Base-by-base conservation (phyloP, 2,113 vertebrate genomes). In the Phylloscopus trochilus region DNA sequence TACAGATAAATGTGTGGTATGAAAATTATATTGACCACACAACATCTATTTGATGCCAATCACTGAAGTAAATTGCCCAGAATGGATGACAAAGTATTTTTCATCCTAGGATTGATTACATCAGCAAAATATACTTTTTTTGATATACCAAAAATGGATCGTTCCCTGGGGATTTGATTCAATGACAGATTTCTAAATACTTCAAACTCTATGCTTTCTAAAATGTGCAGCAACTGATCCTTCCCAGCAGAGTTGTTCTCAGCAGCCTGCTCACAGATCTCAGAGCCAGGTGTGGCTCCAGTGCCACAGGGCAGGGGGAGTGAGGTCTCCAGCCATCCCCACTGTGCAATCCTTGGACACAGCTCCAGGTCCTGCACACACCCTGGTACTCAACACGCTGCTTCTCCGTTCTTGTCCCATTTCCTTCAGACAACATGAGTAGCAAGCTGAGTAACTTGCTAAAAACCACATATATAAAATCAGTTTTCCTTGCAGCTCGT, bases 21-120 rank as follows among this genome's bases (percentile, higher is more conserved):
- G 23, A 53, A 63, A 88, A 91, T 88, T 43, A 58, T n/a, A 70
- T 27, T 89, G 46, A 79, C 26, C 55, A 64, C 6, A 23, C 12
- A 66, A 27, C 13, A 77, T 46, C 37, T 79, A 49, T 67, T 87
- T 4, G 3, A 49, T 11, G 11, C 11, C 68, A 63, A n/a, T 47
- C 28, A 47, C 51, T 78, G 18, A 86, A 75, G 22, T 30, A 90
- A 94, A 95, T 63, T 83, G 27, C 33, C 58, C 77, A 23, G 66
- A 93, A 87, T 67, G 24, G 76, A 90, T 64, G 31, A 79, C 18
- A 37, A 94, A 58, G 47, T 83, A 83, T 66, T 85, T 90, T 64
- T 76, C 81, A 41, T 63, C 15, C 70, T 43, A 24, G 35, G 39
- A 67, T 44, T 79, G 33, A 58, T 74, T 80, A 58, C 28, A 69